These are phyloP conservation scores for Drosophila bocqueti DNA, from an alignment of 1,140 invertebrate genomes.

Conservation along the genomic window DNA sequence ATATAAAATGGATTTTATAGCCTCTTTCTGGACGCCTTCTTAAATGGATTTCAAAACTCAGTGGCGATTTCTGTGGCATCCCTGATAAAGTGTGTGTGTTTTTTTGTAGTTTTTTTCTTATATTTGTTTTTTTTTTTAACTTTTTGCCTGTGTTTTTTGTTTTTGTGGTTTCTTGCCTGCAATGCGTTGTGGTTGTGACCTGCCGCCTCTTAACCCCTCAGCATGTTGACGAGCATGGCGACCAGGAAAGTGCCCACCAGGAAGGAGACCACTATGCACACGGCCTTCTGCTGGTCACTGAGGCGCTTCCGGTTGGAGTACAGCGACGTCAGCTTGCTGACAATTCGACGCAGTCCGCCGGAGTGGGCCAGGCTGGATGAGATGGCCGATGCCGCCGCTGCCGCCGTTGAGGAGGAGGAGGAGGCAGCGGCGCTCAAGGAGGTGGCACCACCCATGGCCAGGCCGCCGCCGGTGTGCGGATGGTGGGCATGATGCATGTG, in stretches of 20 bases:
- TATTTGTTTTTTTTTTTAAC: background rate
- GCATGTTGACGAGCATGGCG: conserved; percentile 79
- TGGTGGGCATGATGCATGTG: conserved; percentile 72
- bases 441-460: conserved; percentile 23
- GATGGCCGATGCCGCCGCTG: conserved; percentile 22
- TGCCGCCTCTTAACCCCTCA: conserved; percentile 47
- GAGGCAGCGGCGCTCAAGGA: conserved; percentile 15
- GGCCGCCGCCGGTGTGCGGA: conserved; percentile 36
- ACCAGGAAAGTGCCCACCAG: conserved; percentile 78
- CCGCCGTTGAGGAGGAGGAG: conserved; percentile 27
- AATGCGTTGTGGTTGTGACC: background rate
- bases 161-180: conserved; percentile 9
- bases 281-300: conserved; percentile 81
- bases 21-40: background rate
- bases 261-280: conserved; percentile 81
- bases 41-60: background rate
- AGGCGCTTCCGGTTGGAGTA: conserved; percentile 79
- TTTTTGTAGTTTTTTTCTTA: conserved; percentile 8
- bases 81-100: conserved; percentile 45
- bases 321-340: conserved; percentile 63
- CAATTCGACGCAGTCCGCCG: conserved; percentile 53
- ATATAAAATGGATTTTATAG: conserved; percentile 3
- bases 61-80: background rate
- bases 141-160: conserved; percentile 1
- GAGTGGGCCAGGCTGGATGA: conserved; percentile 43